These are phyloP conservation scores for Drosophila putrida DNA, from an alignment of 2,888 invertebrate species.

Conservation along the genomic window DNA sequence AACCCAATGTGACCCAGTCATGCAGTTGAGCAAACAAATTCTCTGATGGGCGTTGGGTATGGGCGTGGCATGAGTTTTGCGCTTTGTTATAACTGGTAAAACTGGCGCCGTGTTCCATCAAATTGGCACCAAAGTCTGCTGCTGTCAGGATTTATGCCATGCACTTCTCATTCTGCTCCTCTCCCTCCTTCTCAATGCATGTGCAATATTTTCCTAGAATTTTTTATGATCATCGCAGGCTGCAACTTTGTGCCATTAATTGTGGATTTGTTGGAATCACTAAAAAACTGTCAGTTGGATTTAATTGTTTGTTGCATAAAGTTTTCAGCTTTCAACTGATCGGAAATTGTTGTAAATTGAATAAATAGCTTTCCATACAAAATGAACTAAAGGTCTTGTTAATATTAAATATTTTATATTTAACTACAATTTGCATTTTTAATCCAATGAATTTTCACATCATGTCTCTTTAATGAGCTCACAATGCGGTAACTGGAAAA, in stretches of 20 bases:
- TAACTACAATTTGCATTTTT: slow-evolving; percentile 6
- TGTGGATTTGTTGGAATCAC: slow-evolving; percentile 31
- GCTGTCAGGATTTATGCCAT: slow-evolving; percentile 27
- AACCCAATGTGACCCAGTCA: slow-evolving; percentile 48
- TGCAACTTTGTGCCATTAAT: slow-evolving; percentile 40
- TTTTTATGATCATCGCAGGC: slow-evolving; percentile 28
- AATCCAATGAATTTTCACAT: slow-evolving; percentile 1
- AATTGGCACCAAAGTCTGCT: slow-evolving; percentile 40
- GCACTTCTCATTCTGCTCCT: neutral
- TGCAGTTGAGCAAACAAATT: slow-evolving; percentile 48
- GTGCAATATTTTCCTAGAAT: slow-evolving; percentile 26
- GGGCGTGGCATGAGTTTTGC: slow-evolving; percentile 18
- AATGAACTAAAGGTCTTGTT: slow-evolving; percentile 1
- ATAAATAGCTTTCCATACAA: slow-evolving; percentile 30
- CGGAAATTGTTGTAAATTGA: slow-evolving; percentile 32
- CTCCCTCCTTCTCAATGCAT: neutral
- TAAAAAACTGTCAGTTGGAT: slow-evolving; percentile 28
- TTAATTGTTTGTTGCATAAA: slow-evolving; percentile 36
- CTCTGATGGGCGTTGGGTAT: slow-evolving; percentile 12
- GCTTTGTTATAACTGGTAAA: slow-evolving; percentile 37
- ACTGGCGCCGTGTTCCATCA: slow-evolving; percentile 54
- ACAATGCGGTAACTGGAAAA: slow-evolving; percentile 1
- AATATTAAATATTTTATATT: slow-evolving; percentile 12
- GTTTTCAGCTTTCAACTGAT: neutral
- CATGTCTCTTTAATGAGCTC: slow-evolving; percentile 26